phyloP scores from a whole-genome alignment of 1,140 invertebrate species.

The Chironomus striatipennis region DNA sequence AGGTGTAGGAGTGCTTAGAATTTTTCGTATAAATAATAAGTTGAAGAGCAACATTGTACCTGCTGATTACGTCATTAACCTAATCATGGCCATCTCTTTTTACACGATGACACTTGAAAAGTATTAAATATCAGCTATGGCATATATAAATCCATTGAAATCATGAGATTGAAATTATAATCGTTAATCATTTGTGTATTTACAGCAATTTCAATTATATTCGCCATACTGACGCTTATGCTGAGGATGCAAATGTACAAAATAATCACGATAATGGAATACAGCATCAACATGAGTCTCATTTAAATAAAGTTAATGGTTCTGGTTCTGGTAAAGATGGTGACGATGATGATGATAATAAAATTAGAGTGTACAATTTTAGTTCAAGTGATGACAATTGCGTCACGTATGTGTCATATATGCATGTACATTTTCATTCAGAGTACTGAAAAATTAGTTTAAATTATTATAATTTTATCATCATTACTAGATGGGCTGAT shows the following conservation, averaged over 20 bases:
- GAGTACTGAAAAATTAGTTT: too few species aligned
- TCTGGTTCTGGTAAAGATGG: not conserved
- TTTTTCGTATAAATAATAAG: constrained; percentile 44
- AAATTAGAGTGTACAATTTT: not conserved
- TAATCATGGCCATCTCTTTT: constrained; percentile 56
- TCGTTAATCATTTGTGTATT: not conserved
- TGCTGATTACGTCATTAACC: constrained; percentile 60
- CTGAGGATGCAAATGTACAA: not conserved
- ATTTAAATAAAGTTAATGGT: not conserved
- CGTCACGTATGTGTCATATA: not conserved
- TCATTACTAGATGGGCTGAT: not conserved
- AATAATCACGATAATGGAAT: not conserved
- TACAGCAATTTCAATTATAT: not conserved
- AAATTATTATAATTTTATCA: not conserved
- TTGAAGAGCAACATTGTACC: constrained; percentile 61
- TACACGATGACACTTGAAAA: not conserved
- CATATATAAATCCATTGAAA: not conserved
- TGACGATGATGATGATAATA: not conserved
- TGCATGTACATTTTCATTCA: not conserved
- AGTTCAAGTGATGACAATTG: not conserved
- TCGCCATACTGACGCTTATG: not conserved
- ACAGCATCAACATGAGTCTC: not conserved
- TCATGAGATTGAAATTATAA: not conserved
- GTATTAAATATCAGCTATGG: not conserved
- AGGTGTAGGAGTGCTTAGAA: constrained; percentile 55